phyloP scores from a whole-genome alignment of 1,140 invertebrate species.

The Drosophila novamexicana region DNA sequence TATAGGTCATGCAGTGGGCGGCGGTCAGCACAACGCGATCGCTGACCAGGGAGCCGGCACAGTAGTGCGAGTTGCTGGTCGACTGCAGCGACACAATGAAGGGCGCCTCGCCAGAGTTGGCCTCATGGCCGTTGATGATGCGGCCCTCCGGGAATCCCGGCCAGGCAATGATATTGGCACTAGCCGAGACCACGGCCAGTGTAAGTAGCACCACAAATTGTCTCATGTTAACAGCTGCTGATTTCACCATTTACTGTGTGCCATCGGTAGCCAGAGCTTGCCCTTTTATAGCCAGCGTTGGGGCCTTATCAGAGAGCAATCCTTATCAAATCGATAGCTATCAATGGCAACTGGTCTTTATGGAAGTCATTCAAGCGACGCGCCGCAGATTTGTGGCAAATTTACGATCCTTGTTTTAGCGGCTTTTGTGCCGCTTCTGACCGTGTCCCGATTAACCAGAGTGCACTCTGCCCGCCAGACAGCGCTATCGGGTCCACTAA shows the following conservation, averaged over 20 bases:
- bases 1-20: conserved; percentile 62
- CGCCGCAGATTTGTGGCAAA: conserved; percentile 17
- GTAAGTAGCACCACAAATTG: conserved; percentile 63
- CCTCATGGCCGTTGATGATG: conserved; percentile 82
- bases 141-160: conserved; percentile 71
- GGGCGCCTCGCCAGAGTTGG: conserved; percentile 64
- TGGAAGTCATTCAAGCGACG: conserved; percentile 15
- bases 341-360: conserved; percentile 24
- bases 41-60: conserved; percentile 55
- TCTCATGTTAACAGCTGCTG: conserved; percentile 56
- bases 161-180: conserved; percentile 31
- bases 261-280: not conserved
- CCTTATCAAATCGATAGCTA: conserved; percentile 44
- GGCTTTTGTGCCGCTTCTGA: not conserved
- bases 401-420: conserved; percentile 52
- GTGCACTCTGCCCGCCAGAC: not conserved
- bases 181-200: conserved; percentile 58
- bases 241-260: conserved; percentile 28
- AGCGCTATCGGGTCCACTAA: conserved; percentile 4
- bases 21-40: conserved; percentile 54
- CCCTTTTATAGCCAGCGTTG: conserved; percentile 50
- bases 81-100: conserved; percentile 74
- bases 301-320: not conserved
- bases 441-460: conserved; percentile 35
- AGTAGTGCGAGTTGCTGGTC: conserved; percentile 47